Conservation (phyloP, 2,113 vertebrate genomes). For the Pseudorectes ferrugineus region DNA sequence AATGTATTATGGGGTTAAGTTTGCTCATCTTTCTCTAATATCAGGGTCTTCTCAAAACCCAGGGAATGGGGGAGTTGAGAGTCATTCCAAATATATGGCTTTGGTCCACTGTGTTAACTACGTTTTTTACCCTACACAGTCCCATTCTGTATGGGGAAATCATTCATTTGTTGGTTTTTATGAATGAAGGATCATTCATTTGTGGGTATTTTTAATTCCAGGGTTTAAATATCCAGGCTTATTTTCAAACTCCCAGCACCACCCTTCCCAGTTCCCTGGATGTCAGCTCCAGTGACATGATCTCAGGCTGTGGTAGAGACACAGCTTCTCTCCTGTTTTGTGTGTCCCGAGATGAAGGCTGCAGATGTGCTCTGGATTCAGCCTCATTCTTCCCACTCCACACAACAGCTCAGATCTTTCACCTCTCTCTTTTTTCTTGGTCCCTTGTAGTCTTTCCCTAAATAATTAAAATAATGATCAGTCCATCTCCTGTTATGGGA, state of each 20-base stretch:
- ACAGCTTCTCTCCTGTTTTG: background rate
- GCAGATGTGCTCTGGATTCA: background rate
- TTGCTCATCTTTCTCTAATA: background rate
- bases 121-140: background rate
- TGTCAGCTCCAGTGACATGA: background rate
- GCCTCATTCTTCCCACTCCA: background rate
- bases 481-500: background rate
- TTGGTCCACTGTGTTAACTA: background rate
- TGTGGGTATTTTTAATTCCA: background rate
- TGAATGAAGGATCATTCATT: fast-evolving
- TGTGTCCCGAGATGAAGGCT: background rate
- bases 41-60: background rate
- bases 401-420: background rate
- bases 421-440: background rate
- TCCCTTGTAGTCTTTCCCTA: background rate
- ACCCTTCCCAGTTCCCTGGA: background rate
- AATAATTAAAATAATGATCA: background rate
- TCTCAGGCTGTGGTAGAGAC: background rate
- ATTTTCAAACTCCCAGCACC: background rate
- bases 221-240: background rate
- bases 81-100: background rate
- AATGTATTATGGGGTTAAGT: background rate
- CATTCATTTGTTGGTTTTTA: background rate
- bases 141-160: background rate
- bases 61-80: background rate